These are phyloP conservation scores for Synergus gifuensis DNA, from an alignment of 2,888 invertebrate species.

Conservation along the genomic window DNA sequence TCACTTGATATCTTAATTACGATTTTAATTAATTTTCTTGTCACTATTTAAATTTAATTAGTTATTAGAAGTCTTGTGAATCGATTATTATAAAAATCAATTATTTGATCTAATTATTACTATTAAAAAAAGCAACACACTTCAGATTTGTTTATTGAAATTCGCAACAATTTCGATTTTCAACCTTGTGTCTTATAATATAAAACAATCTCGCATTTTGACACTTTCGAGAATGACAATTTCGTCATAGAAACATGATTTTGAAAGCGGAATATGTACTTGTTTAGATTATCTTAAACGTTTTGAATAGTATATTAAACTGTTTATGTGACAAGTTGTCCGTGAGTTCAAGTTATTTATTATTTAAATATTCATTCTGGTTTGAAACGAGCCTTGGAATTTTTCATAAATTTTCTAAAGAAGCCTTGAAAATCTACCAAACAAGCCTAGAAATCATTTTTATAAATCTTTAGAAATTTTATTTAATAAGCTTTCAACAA, in stretches of 20 bases:
- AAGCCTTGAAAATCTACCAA: conserved; percentile 3
- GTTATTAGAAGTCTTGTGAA: neutral
- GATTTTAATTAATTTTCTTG: neutral
- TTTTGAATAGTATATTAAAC: conserved; percentile 25
- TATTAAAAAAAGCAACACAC: neutral
- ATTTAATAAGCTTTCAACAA: neutral
- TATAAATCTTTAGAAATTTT: neutral
- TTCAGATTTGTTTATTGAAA: neutral
- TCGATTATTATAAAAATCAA: neutral
- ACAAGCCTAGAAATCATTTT: neutral
- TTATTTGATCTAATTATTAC: neutral
- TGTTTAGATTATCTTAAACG: conserved; percentile 11
- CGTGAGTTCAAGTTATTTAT: conserved; percentile 44
- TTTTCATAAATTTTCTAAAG: conserved; percentile 7
- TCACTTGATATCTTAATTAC: neutral
- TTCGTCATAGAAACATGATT: neutral
- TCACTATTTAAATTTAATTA: neutral
- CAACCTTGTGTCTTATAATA: neutral
- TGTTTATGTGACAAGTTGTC: conserved; percentile 32
- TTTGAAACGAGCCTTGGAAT: conserved; percentile 10
- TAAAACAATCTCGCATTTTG: neutral
- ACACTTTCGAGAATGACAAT: neutral
- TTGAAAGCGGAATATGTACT: neutral
- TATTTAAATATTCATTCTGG: conserved; percentile 34
- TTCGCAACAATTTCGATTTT: neutral